Evolutionary conservation across 92 coral and sea anemone species (phyloP), one percentile per base, ranked within the genome.

Genomic region (Porites rus): DNA sequence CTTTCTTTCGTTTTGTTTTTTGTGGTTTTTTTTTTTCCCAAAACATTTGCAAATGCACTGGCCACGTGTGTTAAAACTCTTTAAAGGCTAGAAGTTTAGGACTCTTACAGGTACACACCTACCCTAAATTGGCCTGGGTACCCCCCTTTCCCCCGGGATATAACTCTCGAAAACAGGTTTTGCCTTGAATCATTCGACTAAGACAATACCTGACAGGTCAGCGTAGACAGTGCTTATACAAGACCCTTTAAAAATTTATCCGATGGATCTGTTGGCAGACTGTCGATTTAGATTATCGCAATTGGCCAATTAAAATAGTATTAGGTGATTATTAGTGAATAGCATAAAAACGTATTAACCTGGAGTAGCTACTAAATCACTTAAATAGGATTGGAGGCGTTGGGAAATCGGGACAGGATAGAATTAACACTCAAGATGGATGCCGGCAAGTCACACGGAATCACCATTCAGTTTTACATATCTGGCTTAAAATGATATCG

Each of bases 231-330:
- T 38, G 46, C 46, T 38, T 38, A 38, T 38, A 3, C 46, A 38
- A 38, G 5, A 6, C 46, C 46, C 46, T 3, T 38, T 38, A 38
- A 28, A 17, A 11, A 73, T 59, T 51, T 62, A 13, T 51, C 31
- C n/a, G 54, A 16, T 51, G 14, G 51, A 63, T 73, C 62, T 62
- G 52, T 16, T 56, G 62, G 50, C 52, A 50, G 60, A 8, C 74
- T 73, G 79, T 43, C 63, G 38, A 24, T 72, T 74, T 62, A 52
- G 80, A 83, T 83, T 73, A 63, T 53, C 63, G 22, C 87, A 73
- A 74, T 22, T 22, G 53, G 74, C 64, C 87, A 83, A 64, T 83
- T 83, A 83, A 83, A 83, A 83, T 65, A 16, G 80, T 83, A 83
- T 83, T 83, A 83, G 53, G 73, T 38, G 46, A 50, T 28, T 21